Evolutionary conservation across 2,797 vertebrate genomes (phyloP).

Genomic region (Rhinophrynus dorsalis): DNA sequence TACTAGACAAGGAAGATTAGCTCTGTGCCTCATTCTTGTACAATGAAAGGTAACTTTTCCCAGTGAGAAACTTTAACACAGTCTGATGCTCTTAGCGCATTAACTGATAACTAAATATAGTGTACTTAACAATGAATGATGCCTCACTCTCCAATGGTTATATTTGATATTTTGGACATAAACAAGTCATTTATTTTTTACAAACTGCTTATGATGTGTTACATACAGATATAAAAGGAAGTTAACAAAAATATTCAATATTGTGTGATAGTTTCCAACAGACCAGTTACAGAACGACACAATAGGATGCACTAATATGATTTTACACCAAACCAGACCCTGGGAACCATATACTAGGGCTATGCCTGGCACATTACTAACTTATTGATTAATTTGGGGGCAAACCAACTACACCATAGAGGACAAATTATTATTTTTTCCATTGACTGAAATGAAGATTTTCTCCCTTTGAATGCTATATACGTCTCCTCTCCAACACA

Average conservation of each 20-base stretch:
- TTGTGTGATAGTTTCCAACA: too few relatives aligned
- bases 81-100: conserved; percentile 46
- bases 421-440: too few relatives aligned
- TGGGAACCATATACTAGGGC: too few relatives aligned
- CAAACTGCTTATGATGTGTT: not conserved
- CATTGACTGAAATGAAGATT: too few relatives aligned
- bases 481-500: too few relatives aligned
- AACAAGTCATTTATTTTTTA: not conserved
- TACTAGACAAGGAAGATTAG: conserved; percentile 56
- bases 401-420: too few relatives aligned
- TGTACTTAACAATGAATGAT: conserved; percentile 33
- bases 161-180: conserved; percentile 1
- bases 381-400: too few relatives aligned
- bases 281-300: too few relatives aligned
- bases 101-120: conserved; percentile 40
- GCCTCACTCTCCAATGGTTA: conserved; percentile 25
- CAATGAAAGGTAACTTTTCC: conserved; percentile 55
- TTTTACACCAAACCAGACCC: too few relatives aligned
- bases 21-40: conserved; percentile 52
- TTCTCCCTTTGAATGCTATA: too few relatives aligned
- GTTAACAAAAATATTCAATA: not conserved
- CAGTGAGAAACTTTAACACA: conserved; percentile 51
- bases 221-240: not conserved
- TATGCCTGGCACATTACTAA: too few relatives aligned
- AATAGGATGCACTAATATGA: too few relatives aligned